Evolutionary conservation across 2,888 invertebrate genomes (phyloP).

Genomic region (Patella depressa): DNA sequence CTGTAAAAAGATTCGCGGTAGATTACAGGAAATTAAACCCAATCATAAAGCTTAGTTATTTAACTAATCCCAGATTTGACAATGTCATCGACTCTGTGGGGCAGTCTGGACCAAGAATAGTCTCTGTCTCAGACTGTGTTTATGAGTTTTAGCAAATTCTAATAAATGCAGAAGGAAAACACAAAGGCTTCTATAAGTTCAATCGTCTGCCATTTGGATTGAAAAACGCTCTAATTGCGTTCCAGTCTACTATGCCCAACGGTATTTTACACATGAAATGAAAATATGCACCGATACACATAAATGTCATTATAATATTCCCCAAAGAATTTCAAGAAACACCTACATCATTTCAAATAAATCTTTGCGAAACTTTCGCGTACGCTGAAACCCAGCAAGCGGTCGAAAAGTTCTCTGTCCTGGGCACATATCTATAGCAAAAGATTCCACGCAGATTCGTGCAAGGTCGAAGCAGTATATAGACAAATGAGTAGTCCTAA

Average conservation of each 20-base stretch:
- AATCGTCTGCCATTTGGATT: slow-evolving; percentile 42
- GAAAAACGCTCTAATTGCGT: slow-evolving; percentile 36
- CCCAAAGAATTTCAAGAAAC: slow-evolving; percentile 31
- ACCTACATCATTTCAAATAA: slow-evolving; percentile 29
- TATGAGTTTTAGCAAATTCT: slow-evolving; percentile 34
- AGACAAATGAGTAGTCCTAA: too few relatives aligned
- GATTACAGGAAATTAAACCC: slow-evolving; percentile 36
- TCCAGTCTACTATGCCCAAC: slow-evolving; percentile 33
- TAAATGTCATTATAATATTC: slow-evolving; percentile 42
- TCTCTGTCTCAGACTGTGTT: slow-evolving; percentile 31
- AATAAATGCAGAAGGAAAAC: slow-evolving; percentile 27
- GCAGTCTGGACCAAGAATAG: slow-evolving; percentile 23
- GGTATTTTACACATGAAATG: slow-evolving; percentile 40
- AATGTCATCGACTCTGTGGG: slow-evolving; percentile 36
- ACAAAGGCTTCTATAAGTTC: slow-evolving; percentile 33
- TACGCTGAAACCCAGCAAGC: slow-evolving; percentile 35
- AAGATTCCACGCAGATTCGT: slow-evolving; percentile 32
- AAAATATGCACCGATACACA: slow-evolving; percentile 38
- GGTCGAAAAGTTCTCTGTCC: slow-evolving; percentile 32
- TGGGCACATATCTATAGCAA: slow-evolving; percentile 37
- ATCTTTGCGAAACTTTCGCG: slow-evolving; percentile 33
- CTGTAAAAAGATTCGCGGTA: slow-evolving; percentile 35
- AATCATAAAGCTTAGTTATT: slow-evolving; percentile 30
- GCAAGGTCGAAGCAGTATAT: slow-evolving; percentile 27
- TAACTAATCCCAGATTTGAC: slow-evolving; percentile 33